Evolutionary conservation across 2,113 vertebrate species (phyloP), one percentile per base, ranked within the genome.

Genomic region (Paracanthobrama guichenoti): DNA sequence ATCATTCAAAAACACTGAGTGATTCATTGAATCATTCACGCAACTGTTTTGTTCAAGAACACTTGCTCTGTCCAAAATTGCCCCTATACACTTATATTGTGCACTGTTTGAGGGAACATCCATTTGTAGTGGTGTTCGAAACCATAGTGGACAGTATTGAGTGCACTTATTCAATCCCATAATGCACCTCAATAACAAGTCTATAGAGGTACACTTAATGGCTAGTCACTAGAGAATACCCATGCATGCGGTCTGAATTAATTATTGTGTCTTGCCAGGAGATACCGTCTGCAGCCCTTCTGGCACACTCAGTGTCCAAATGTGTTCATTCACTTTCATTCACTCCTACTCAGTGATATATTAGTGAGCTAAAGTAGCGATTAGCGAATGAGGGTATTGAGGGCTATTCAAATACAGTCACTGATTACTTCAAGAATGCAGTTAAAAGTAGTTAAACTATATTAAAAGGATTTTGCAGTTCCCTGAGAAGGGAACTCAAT

Each of bases 131-230:
- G 20, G 10, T 71, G 35, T 71, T 35, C 5, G 10, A 71, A 42
- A n/a, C 20, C 35, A 42, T n/a, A 71, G 35, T 13, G 20, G 22
- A n/a, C 9, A 71, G 42, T 42, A 42, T 71, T 10, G 20, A 71
- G 20, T 71, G 14, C 62, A 18, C 62, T 66, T 3, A 69, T 71
- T 71, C 67, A 71, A 71, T 42, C 18, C 67, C 67, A 42, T 71
- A 71, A 42, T 71, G 20, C 18, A 22, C 20, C 67, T 42, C 20
- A 18, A 16, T 69, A 69, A 71, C 35, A 42, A n/a, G 10, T 42
- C 31, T 20, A 67, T 16, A 2, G 13, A 64, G 31, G 26, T 64
- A 31, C 12, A 48, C 46, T 48, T 13, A 48, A 14, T 48, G 46
- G 46, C 46, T 48, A 48, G 46, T 48, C 46, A 48, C 13, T 48